phyloP scores from a whole-genome alignment of 2,888 invertebrate species.

The Mythimna vitellina region DNA sequence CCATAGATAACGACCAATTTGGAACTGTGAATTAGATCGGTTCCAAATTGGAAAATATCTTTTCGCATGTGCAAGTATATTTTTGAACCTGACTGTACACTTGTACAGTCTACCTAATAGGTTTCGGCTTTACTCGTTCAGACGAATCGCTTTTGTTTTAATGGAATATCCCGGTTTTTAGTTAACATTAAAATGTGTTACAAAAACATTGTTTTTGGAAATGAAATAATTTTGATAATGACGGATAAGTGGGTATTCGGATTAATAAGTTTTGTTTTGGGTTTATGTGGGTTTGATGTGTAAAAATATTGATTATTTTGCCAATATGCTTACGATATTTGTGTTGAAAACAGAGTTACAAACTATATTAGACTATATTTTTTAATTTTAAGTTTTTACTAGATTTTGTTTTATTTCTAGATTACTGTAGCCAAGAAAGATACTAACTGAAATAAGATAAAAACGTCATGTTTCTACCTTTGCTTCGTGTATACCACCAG shows the following conservation, averaged over 20 bases:
- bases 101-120: conserved; percentile 39
- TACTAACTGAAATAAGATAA: no score
- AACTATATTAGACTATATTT: no score
- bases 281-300: background rate
- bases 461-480: no score
- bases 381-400: no score
- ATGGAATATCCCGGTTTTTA: conserved; percentile 40
- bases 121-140: conserved; percentile 36
- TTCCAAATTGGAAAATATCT: no score
- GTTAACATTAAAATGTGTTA: conserved; percentile 43
- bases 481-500: no score
- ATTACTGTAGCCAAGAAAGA: no score
- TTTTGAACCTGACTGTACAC: conserved; percentile 10
- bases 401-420: no score
- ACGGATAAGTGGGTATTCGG: background rate
- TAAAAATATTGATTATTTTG: background rate
- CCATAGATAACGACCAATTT: no score
- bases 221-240: conserved; percentile 14
- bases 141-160: conserved; percentile 41
- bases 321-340: background rate
- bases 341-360: no score
- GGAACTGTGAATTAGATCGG: no score
- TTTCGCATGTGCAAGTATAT: no score
- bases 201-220: conserved; percentile 18
- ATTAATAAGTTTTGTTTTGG: background rate